Base-by-base conservation (phyloP, 1,140 invertebrate species). In the Meteorus sp. region DNA sequence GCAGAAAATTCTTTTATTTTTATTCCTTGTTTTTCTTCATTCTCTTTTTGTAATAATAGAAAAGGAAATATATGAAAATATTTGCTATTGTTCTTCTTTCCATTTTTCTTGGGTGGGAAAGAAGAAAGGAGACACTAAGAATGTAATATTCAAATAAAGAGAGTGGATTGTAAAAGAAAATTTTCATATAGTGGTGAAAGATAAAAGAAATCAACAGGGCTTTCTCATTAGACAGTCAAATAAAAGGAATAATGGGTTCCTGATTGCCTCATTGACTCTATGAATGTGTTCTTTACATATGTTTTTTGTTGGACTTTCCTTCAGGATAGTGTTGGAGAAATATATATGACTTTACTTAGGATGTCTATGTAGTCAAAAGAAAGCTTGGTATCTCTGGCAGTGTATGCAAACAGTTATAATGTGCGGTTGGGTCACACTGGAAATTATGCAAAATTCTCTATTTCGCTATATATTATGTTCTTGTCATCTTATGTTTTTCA, bases 161-260 rank as follows among this genome's bases (percentile, higher is more conserved):
- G n/a, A n/a, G n/a, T n/a, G n/a, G n/a, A n/a, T n/a, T n/a, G n/a
- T n/a, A n/a, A 8, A 11, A 15, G 13, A 15, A 11, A 39, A 39
- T 13, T 13, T 13, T 13, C 13, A 15, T 39, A 13, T 39, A n/a
- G 35, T 13, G 13, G 11, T n/a, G 27, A 5, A 9, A 39, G 35
- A n/a, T n/a, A 39, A 39, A n/a, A 39, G 25, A 19, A 8, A 25
- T 19, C 22, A 5, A 57, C 13, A 41, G 19, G 31, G 11, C 13
- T n/a, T n/a, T 44, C 57, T 63, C 62, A 63, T 63, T 63, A 63
- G 58, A 63, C 62, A 60, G 39, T 19, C 53, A 60, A 63, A 63
- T 63, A 29, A 15, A 45, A 39, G 51, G 57, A 60, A 59, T 63
- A 60, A 60, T 47, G n/a, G n/a, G n/a, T 57, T 60, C 50, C 58